Conservation (phyloP, 2,797 vertebrate genomes). For the Hyperoplus immaculatus region DNA sequence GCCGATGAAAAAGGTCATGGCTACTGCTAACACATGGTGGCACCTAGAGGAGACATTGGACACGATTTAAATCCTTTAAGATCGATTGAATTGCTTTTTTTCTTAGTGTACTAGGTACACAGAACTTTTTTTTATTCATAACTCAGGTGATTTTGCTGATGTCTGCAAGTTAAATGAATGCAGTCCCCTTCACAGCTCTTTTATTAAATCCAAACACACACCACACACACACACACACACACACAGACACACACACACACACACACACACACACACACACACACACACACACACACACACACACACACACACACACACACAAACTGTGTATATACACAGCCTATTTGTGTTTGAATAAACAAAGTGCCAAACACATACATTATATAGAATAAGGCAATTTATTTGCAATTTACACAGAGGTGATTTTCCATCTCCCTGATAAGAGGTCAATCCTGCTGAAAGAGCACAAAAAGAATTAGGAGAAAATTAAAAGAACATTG, state of each 20-base stretch:
- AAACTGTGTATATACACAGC: background rate
- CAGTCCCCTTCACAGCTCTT: background rate
- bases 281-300: conserved; percentile 19
- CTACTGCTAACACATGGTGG: conserved; percentile 24
- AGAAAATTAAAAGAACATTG: conserved; percentile 34
- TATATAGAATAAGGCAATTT: conserved; percentile 48
- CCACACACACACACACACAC: conserved; percentile 2
- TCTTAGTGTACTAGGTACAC: background rate
- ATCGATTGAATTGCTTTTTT: background rate
- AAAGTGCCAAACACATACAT: conserved; percentile 25
- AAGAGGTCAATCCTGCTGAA: conserved; percentile 65
- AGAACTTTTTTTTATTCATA: background rate
- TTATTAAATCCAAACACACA: background rate
- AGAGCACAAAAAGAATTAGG: conserved; percentile 55
- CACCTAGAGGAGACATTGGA: conserved; percentile 18
- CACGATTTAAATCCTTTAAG: background rate
- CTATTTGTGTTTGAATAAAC: conserved; percentile 23
- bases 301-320: conserved; percentile 10
- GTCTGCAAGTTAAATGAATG: conserved; percentile 2
- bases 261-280: conserved; percentile 21
- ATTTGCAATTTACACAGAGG: conserved; percentile 62
- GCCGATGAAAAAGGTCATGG: conserved; percentile 62
- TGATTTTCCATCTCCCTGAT: conserved; percentile 60
- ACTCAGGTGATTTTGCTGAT: background rate
- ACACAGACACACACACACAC: conserved; percentile 19